These are phyloP conservation scores for Lasioglossum figueresi DNA, from an alignment of 2,888 invertebrate genomes.

Conservation along the genomic window DNA sequence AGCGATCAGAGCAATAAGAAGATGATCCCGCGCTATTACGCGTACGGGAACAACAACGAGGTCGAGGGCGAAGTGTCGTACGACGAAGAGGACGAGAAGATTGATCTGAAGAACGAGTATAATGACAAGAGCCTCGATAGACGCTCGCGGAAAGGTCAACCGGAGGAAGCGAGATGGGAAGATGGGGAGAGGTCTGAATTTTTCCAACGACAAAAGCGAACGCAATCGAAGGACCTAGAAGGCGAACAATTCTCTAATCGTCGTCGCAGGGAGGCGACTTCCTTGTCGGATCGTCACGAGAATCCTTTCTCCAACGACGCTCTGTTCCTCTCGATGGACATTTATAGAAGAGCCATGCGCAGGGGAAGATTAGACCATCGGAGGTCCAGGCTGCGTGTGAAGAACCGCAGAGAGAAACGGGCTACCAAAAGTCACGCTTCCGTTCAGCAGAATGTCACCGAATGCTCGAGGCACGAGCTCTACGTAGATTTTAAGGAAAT, in stretches of 20 bases:
- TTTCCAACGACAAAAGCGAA: conserved; percentile 65
- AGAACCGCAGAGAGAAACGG: conserved; percentile 22
- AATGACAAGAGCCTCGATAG: conserved; percentile 30
- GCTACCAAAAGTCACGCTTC: conserved; percentile 57
- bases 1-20: conserved; percentile 44
- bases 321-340: conserved; percentile 73
- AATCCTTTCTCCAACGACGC: conserved; percentile 46
- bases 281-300: neutral
- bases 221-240: neutral
- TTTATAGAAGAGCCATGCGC: conserved; percentile 73
- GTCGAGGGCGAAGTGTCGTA: conserved; percentile 44
- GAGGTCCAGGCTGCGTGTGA: neutral
- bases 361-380: conserved; percentile 55
- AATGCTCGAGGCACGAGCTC: conserved; percentile 82
- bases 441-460: conserved; percentile 57
- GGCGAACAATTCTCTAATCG: conserved; percentile 12
- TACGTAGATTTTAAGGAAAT: conserved; percentile 87
- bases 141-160: conserved; percentile 52
- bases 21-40: conserved; percentile 66
- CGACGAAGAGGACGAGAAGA: conserved; percentile 45
- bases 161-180: conserved; percentile 50
- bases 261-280: conserved; percentile 46
- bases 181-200: conserved; percentile 29
- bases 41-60: conserved; percentile 67
- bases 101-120: conserved; percentile 52